Base-by-base conservation (phyloP, 2,888 invertebrate species). In the Tridacna crocea region DNA sequence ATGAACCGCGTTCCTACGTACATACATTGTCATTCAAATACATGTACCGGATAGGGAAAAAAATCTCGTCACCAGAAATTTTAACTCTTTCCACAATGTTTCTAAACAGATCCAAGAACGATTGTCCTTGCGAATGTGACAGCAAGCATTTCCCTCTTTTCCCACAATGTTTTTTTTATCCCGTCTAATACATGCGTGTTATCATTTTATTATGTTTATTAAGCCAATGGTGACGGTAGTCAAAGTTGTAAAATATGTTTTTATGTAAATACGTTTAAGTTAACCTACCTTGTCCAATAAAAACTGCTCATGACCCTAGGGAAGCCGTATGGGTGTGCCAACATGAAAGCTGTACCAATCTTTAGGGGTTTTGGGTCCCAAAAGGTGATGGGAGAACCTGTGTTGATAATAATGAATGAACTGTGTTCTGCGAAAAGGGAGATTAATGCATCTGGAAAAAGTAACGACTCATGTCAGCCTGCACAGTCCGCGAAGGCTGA, bases 271-370 rank as follows among this genome's bases (percentile, higher is more conserved):
- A 8, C 36, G 36, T 36, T 36, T 36, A 36, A 36, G 8, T 36
- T 36, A 24, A 48, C 51, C 60, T 81, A 86, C 88, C 81, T 79
- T 15, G 72, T 47, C 83, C 87, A 92, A 48, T 72, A 68, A 92
- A 96, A 98, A 87, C 98, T 98, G 92, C 98, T 98, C 97, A 99
- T 98, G 75, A 98, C 94, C 66, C 97, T 96, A 0, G 97, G 96
- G 77, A 96, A 95, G 3, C 93, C 93, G 83, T 93, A 93, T 0
- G 93, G 92, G 82, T 91, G 91, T 0, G 98, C 97, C 94, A 99
- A 95, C 96, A 97, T 98, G 94, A 98, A 98, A 0, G 97, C 97
- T 8, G 96, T 96, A 0, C 98, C 98, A 89, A 94, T 88, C 77
- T 92, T 92, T 86, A 94, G 93, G 27, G 85, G 47, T 51, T 86